Percentiles rank a stretch among this genome's conserved stretches.
Conservation (phyloP, 2,113 vertebrate genomes). For the Prunella himalayana region DNA sequence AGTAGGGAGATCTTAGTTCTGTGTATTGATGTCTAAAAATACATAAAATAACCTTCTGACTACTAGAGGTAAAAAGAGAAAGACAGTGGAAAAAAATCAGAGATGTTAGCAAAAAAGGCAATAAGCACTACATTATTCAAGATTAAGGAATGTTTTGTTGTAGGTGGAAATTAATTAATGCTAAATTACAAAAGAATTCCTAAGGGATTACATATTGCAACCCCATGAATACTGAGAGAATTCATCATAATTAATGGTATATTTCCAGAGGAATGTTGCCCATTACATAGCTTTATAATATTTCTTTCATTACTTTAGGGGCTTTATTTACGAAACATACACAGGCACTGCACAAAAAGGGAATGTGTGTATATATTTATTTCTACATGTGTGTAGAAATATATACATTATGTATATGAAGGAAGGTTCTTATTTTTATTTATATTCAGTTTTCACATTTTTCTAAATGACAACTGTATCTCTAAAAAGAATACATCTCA, state of each 20-base stretch:
- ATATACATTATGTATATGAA: not conserved
- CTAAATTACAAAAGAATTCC: not conserved
- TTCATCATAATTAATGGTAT: not conserved
- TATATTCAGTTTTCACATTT: not conserved
- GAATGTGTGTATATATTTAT: rapidly evolving
- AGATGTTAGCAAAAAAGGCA: not conserved
- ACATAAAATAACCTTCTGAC: not conserved
- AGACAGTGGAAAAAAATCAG: not conserved
- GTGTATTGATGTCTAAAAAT: not conserved
- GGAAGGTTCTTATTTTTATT: not conserved
- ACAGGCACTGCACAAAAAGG: not conserved
- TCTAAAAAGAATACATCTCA: not conserved
- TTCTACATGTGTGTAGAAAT: not conserved
- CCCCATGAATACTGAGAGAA: not conserved
- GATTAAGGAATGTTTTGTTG: not conserved
- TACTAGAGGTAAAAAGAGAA: not conserved
- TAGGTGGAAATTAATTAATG: slow-evolving; percentile 34
- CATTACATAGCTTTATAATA: not conserved
- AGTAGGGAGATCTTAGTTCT: not conserved
- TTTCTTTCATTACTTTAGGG: not conserved
- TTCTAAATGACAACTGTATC: not conserved
- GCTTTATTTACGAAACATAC: not conserved
- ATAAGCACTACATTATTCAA: not conserved
- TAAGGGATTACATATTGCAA: not conserved
- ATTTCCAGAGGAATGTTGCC: not conserved